These are phyloP conservation scores for Uloborus plumipes DNA, from an alignment of 2,888 invertebrate genomes.

Conservation along the genomic window DNA sequence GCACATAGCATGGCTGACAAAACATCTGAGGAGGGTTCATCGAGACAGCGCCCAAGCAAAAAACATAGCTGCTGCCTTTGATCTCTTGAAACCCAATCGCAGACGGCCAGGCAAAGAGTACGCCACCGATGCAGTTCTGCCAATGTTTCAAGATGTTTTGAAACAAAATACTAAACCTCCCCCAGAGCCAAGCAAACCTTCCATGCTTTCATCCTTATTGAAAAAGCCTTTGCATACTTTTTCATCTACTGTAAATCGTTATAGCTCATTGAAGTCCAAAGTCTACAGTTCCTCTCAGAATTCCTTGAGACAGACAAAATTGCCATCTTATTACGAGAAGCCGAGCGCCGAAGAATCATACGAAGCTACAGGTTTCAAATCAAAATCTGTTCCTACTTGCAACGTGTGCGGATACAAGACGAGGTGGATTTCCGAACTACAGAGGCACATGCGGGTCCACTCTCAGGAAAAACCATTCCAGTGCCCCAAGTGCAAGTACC, in stretches of 20 bases:
- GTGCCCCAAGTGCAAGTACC: conserved; percentile 66
- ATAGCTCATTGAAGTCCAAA: conserved; percentile 29
- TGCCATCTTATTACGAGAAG: conserved; percentile 32
- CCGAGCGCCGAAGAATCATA: neutral
- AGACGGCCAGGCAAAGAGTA: conserved; percentile 43
- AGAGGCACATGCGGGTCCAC: conserved; percentile 66
- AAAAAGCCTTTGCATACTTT: conserved; percentile 41
- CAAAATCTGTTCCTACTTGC: conserved; percentile 52
- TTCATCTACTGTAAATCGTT: conserved; percentile 17
- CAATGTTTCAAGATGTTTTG: conserved; percentile 47
- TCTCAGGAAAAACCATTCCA: conserved; percentile 66
- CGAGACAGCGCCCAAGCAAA: conserved; percentile 57
- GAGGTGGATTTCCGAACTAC: conserved; percentile 66
- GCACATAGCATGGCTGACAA: conserved; percentile 60
- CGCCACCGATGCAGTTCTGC: conserved; percentile 35
- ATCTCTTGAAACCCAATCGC: conserved; percentile 48
- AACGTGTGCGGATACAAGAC: conserved; percentile 65
- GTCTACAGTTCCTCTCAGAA: conserved; percentile 2
- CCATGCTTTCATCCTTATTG: conserved; percentile 51
- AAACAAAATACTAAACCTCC: conserved; percentile 30
- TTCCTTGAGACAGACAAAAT: conserved; percentile 36
- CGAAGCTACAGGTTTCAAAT: neutral
- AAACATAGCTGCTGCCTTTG: conserved; percentile 56
- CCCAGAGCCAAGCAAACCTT: conserved; percentile 3
- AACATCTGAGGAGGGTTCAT: conserved; percentile 62